Evolutionary conservation across 2,888 invertebrate genomes (phyloP).

Genomic region (Acanthosepion esculentum): DNA sequence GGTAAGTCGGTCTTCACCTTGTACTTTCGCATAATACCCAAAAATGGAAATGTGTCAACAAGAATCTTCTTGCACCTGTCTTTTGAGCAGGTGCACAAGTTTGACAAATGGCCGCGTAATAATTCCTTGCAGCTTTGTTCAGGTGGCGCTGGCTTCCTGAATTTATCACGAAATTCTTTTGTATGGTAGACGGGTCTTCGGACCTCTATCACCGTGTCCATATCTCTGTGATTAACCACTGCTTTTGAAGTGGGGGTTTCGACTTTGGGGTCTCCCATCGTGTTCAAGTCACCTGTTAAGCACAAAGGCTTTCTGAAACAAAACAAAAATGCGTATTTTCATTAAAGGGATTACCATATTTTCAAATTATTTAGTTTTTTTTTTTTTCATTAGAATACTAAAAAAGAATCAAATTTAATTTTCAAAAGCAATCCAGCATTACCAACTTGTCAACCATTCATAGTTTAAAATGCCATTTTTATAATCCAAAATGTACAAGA

Average conservation of each 20-base stretch:
- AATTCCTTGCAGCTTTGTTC: slow-evolving; percentile 45
- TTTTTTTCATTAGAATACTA: too few relatives aligned
- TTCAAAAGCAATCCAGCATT: too few relatives aligned
- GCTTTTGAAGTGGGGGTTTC: background rate
- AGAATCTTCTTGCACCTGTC: slow-evolving; percentile 56
- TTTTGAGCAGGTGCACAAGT: slow-evolving; percentile 56
- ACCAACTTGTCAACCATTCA: too few relatives aligned
- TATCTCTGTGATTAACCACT: background rate
- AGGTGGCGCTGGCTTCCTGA: slow-evolving; percentile 51
- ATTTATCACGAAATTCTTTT: slow-evolving; percentile 54
- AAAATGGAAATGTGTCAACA: slow-evolving; percentile 65
- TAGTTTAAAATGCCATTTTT: too few relatives aligned
- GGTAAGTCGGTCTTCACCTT: slow-evolving; percentile 77
- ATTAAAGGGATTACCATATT: too few relatives aligned
- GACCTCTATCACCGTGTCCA: slow-evolving; percentile 48
- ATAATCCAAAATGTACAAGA: too few relatives aligned
- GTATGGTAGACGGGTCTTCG: slow-evolving; percentile 54
- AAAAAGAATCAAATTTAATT: too few relatives aligned
- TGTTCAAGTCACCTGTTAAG: background rate
- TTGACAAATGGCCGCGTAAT: slow-evolving; percentile 50
- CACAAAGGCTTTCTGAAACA: background rate
- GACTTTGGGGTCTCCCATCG: background rate
- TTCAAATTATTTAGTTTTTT: too few relatives aligned
- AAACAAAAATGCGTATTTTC: background rate
- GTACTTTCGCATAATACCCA: slow-evolving; percentile 71